phyloP scores from a whole-genome alignment of 2,888 invertebrate genomes.

The Urechis unicinctus region DNA sequence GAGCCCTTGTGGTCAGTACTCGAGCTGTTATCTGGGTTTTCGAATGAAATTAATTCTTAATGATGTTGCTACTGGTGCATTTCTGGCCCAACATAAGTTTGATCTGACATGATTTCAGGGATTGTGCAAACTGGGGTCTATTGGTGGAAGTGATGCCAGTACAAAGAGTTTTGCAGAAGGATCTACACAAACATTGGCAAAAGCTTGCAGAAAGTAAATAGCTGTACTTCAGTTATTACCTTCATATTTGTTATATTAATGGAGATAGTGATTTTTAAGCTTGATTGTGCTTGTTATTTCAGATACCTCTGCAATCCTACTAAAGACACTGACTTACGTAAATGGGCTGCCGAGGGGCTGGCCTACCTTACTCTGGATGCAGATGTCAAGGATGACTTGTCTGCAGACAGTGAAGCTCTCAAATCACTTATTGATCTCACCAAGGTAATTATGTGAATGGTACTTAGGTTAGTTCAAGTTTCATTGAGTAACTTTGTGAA shows the following conservation, averaged over 20 bases:
- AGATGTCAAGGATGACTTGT: slow-evolving; percentile 93
- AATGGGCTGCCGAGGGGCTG: slow-evolving; percentile 95
- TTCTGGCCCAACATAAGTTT: neutral
- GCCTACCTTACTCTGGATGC: slow-evolving; percentile 95
- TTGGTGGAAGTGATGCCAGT: slow-evolving; percentile 93
- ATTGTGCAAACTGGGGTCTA: slow-evolving; percentile 84
- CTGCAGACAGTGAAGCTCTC: slow-evolving; percentile 76
- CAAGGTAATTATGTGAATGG: slow-evolving; percentile 51
- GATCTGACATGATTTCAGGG: slow-evolving; percentile 55
- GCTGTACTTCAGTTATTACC: neutral
- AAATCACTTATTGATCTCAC: slow-evolving; percentile 83
- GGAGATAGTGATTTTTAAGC: too few species aligned
- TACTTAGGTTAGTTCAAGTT: neutral
- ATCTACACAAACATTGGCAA: slow-evolving; percentile 82
- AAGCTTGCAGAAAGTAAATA: slow-evolving; percentile 74
- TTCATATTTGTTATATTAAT: too few species aligned
- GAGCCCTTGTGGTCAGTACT: slow-evolving; percentile 58
- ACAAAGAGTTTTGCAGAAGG: slow-evolving; percentile 92
- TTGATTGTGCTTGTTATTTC: slow-evolving; percentile 2
- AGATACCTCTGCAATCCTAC: slow-evolving; percentile 77
- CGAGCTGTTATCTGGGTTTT: too few species aligned
- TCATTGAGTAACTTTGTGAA: neutral
- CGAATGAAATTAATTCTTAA: too few species aligned
- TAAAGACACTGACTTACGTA: slow-evolving; percentile 80
- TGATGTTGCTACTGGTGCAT: neutral